Evolutionary conservation across 2,113 vertebrate genomes (phyloP).

Genomic region (Aythya baeri): DNA sequence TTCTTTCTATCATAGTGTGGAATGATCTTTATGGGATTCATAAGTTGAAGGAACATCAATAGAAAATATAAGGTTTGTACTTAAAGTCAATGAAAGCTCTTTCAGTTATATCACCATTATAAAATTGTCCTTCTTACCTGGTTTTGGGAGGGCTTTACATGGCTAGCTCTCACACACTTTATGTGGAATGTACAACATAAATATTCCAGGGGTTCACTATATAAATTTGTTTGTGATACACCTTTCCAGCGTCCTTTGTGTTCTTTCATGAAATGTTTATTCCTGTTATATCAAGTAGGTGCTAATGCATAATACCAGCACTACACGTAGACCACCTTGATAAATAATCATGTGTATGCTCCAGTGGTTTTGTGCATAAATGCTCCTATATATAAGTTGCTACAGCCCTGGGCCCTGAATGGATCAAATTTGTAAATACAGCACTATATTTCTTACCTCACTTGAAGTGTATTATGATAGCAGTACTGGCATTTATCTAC

Average conservation of each 20-base stretch:
- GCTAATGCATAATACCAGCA: conserved; percentile 15
- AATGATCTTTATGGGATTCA: background rate
- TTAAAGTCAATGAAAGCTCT: background rate
- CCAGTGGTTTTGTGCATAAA: conserved; percentile 25
- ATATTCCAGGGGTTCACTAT: conserved; percentile 36
- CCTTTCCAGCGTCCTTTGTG: background rate
- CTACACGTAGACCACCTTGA: background rate
- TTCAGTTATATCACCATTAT: conserved; percentile 10
- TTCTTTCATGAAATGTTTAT: conserved; percentile 21
- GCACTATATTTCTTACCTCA: background rate
- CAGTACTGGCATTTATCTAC: conserved; percentile 15
- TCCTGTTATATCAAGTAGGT: conserved; percentile 12
- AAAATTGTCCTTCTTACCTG: conserved; percentile 25
- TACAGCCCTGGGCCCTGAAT: background rate
- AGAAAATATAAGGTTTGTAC: conserved; percentile 30
- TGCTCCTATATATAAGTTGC: background rate
- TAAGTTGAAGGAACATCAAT: background rate
- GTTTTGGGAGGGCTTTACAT: conserved; percentile 4
- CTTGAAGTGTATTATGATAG: background rate
- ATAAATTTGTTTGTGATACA: background rate
- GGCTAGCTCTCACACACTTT: background rate
- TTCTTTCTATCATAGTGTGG: background rate
- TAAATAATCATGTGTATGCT: conserved; percentile 12
- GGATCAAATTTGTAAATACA: conserved; percentile 18
- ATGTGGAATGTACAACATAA: conserved; percentile 13